Conservation (phyloP, 2,113 vertebrate genomes). For the Clarias macrocephalus region DNA sequence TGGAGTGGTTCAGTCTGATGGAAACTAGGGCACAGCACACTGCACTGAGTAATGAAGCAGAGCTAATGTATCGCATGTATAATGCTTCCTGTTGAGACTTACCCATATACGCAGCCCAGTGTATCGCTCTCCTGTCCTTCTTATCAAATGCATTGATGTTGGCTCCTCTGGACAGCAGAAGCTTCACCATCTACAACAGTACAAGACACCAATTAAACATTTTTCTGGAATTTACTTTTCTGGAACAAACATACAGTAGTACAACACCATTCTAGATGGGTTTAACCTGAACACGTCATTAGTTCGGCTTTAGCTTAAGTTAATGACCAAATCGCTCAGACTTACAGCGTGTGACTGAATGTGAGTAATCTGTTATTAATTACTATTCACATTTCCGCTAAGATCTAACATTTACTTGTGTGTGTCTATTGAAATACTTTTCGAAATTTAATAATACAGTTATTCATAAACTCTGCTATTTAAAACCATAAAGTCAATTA, state of each 20-base stretch:
- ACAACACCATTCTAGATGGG: neutral
- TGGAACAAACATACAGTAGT: neutral
- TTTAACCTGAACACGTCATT: neutral
- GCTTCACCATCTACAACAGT: slow-evolving; percentile 88
- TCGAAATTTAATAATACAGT: neutral
- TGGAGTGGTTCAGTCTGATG: neutral
- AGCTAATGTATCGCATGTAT: neutral
- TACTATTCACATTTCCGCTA: neutral
- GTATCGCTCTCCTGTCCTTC: slow-evolving; percentile 96
- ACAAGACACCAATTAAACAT: neutral
- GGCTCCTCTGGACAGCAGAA: slow-evolving; percentile 94
- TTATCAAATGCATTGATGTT: slow-evolving; percentile 99
- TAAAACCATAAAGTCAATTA: neutral
- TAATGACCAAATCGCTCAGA: neutral
- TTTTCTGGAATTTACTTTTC: neutral
- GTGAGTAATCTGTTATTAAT: neutral
- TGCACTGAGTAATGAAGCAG: slow-evolving; percentile 30
- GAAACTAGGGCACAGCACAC: neutral
- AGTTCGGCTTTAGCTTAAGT: neutral
- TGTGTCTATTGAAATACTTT: neutral
- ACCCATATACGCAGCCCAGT: slow-evolving; percentile 99
- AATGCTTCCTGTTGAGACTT: slow-evolving; percentile 54
- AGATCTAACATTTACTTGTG: neutral
- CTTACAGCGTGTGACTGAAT: neutral
- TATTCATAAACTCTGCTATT: neutral